Percentiles rank a stretch among this genome's conserved stretches.
Evolutionary conservation across 2,113 vertebrate species (phyloP).

Genomic region (Mixornis gularis): DNA sequence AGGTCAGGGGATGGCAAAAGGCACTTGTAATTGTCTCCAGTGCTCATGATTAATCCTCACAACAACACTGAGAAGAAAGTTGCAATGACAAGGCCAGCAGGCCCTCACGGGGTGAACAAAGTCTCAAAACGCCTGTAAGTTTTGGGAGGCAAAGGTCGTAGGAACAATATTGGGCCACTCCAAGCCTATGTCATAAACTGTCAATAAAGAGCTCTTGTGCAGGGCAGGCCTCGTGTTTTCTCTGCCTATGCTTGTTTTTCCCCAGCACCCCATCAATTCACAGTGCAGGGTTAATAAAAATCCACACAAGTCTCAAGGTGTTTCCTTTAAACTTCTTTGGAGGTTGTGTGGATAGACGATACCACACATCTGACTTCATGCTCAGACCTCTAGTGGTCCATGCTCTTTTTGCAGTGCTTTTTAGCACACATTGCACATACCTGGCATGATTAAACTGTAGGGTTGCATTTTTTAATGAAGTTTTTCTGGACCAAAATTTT

Average conservation of each 20-base stretch:
- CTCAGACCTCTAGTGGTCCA: neutral
- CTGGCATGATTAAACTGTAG: neutral
- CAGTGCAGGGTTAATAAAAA: conserved; percentile 64
- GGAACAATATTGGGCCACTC: conserved; percentile 42
- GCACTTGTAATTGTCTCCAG: conserved; percentile 40
- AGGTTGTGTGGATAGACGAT: neutral
- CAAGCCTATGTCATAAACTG: conserved; percentile 67
- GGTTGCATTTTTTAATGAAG: neutral
- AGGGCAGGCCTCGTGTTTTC: conserved; percentile 64
- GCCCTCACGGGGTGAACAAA: conserved; percentile 17
- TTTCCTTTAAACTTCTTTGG: conserved; percentile 55
- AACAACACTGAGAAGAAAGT: neutral
- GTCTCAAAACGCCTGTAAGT: conserved; percentile 54
- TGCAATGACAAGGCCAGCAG: conserved; percentile 25
- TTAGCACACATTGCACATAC: neutral
- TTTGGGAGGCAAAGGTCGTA: conserved; percentile 58
- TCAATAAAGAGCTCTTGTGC: conserved; percentile 71
- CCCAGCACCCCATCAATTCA: conserved; percentile 67
- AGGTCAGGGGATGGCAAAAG: conserved; percentile 9
- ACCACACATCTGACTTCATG: neutral
- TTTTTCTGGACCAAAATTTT: conserved; percentile 10
- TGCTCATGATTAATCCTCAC: neutral
- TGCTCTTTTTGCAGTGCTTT: neutral
- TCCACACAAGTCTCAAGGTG: conserved; percentile 60
- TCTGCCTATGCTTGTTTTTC: conserved; percentile 63